Evolutionary conservation across 2,888 invertebrate genomes (phyloP), one percentile per base, ranked within the genome.

Genomic region (Lasioglossum vierecki): DNA sequence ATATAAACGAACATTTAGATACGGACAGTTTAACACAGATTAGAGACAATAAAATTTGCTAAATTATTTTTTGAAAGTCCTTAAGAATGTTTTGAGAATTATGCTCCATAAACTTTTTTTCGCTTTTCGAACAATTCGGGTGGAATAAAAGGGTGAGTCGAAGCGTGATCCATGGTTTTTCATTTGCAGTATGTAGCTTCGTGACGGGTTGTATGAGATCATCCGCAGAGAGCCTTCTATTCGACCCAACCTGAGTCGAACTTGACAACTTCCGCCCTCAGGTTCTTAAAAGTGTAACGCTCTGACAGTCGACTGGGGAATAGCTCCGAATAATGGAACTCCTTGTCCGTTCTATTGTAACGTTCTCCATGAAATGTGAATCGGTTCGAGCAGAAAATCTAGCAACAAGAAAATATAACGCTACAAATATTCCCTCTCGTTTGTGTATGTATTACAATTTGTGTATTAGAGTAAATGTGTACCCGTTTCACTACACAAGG

Each of bases 251-350:
- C 57, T 73, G 53, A 77, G 49, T 39, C 57, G 73, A 73, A 46
- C 80, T 79, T 77, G 80, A 86, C 80, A 78, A 80, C 84, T 82
- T 82, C 87, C 79, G 79, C 70, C 79, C 68, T 68, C 63, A 71
- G 73, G 77, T 68, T 53, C 60, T 83, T 13, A 41, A 80, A 81
- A 77, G 71, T 79, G 74, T 79, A 79, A 79, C 83, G 75, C 75
- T 66, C 70, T 41, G 72, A 72, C 76, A 77, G 44, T n/a, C 39
- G 41, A 70, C 5, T 39, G 30, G 73, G 57, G 46, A 76, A 44
- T 44, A 63, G 77, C 49, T 76, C 41, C 75, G 41, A 84, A 72
- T 84, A 80, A 80, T 53, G 78, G 68, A 60, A 60, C 22, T 41
- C 76, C 83, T 70, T 83, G 73, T 79, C n/a, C 41, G 72, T 68